Conservation (phyloP, 2,113 vertebrate genomes). For the Bothrops jararaca region DNA sequence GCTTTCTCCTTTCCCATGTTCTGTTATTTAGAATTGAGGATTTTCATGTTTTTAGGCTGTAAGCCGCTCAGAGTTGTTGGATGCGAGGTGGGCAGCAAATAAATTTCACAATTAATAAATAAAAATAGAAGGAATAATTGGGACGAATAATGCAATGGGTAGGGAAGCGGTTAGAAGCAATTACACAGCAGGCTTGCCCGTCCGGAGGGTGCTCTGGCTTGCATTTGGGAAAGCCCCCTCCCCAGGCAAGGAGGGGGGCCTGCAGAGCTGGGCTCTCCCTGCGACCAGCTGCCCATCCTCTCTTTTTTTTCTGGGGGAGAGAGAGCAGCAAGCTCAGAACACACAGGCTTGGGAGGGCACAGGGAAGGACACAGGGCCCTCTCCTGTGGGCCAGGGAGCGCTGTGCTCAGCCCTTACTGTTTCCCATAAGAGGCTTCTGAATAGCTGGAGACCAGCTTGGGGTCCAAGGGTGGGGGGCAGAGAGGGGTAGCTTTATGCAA, state of each 20-base stretch:
- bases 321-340: not conserved
- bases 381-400: not conserved
- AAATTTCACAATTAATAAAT: not conserved
- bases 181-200: not conserved
- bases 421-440: not conserved
- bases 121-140: not conserved
- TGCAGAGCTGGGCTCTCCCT: too few species aligned
- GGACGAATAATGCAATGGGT: conserved; percentile 5
- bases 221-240: not conserved
- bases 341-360: not conserved
- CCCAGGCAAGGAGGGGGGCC: not conserved
- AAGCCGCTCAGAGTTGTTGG: not conserved
- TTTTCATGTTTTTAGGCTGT: not conserved
- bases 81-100: not conserved
- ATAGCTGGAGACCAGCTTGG: not conserved
- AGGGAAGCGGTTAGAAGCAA: not conserved
- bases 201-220: not conserved
- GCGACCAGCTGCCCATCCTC: not conserved
- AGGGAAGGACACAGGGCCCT: not conserved
- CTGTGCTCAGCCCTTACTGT: not conserved
- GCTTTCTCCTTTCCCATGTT: not conserved
- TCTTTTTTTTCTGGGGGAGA: not conserved
- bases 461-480: not conserved
- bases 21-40: not conserved
- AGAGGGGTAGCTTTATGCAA: not conserved